Evolutionary conservation across 1,140 invertebrate genomes (phyloP).

Genomic region (Solen grandis): DNA sequence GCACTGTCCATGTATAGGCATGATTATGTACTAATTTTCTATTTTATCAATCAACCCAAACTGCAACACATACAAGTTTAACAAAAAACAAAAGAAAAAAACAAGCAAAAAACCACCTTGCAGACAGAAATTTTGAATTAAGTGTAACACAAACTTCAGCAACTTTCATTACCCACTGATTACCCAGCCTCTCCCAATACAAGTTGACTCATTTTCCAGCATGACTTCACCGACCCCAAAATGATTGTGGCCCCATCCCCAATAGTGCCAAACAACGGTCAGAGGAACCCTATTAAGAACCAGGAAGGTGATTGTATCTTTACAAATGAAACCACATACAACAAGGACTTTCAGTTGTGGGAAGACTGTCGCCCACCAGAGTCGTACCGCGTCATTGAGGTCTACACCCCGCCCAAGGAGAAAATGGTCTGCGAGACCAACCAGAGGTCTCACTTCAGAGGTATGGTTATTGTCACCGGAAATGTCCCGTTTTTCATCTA

Average conservation of each 20-base stretch:
- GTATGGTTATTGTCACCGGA: neutral
- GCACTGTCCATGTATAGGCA: no score
- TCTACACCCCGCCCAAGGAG: slow-evolving; percentile 43
- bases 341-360: slow-evolving; percentile 34
- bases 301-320: neutral
- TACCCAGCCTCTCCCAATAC: no score
- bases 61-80: no score
- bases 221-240: slow-evolving; percentile 28
- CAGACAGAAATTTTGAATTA: no score
- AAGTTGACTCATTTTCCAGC: slow-evolving; percentile 20
- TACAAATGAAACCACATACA: slow-evolving; percentile 13
- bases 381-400: slow-evolving; percentile 29
- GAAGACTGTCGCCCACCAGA: neutral
- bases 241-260: slow-evolving; percentile 2
- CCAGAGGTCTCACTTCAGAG: slow-evolving; percentile 37
- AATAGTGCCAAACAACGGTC: neutral
- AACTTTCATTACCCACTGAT: no score
- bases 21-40: no score
- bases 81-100: no score
- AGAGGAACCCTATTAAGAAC: neutral
- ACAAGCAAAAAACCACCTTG: no score
- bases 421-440: slow-evolving; percentile 47
- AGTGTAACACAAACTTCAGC: no score
- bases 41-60: no score
- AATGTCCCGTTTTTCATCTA: neutral